phyloP scores from a whole-genome alignment of 2,113 vertebrate genomes.

The Panurus biarmicus region DNA sequence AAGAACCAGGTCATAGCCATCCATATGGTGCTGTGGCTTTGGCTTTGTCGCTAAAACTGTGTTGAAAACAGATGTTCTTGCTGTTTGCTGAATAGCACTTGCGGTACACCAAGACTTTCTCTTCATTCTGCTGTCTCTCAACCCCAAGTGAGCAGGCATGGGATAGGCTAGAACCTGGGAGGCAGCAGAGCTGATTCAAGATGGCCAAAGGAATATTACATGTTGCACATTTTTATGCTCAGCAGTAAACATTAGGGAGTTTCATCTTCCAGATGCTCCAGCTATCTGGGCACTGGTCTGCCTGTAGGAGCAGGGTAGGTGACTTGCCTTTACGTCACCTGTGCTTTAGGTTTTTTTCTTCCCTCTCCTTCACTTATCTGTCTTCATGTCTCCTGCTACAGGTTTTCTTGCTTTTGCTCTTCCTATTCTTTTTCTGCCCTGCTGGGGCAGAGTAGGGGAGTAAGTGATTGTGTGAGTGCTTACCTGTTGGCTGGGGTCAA shows the following conservation, averaged over 20 bases:
- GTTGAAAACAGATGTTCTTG: neutral
- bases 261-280: neutral
- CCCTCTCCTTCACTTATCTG: neutral
- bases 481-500: neutral
- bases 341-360: neutral
- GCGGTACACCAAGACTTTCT: neutral
- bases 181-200: neutral
- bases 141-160: neutral
- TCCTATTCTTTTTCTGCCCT: neutral
- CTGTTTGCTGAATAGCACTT: neutral
- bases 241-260: neutral
- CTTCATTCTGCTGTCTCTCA: neutral
- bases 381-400: neutral
- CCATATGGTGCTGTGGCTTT: neutral
- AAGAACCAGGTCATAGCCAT: neutral
- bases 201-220: neutral
- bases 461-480: neutral
- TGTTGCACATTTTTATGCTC: neutral
- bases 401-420: neutral
- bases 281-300: neutral
- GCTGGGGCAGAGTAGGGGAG: neutral
- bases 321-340: neutral
- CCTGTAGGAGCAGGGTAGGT: neutral
- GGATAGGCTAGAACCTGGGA: neutral
- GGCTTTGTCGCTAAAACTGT: neutral